Percentiles rank a stretch among this genome's conserved stretches.
phyloP scores from a whole-genome alignment of 2,888 invertebrate species.

The Bellardia bayeri region DNA sequence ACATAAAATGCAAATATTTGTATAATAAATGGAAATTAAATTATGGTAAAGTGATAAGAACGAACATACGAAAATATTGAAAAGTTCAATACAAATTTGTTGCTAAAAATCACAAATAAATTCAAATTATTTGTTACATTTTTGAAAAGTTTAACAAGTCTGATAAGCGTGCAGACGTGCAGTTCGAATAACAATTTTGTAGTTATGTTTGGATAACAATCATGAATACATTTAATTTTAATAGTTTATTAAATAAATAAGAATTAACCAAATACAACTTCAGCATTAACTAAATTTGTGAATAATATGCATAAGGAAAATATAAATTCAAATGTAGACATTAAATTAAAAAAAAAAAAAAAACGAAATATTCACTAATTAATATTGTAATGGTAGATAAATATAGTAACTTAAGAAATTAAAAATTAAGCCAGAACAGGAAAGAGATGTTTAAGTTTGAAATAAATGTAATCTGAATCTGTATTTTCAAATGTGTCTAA shows the following conservation, averaged over 20 bases:
- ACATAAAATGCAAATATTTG: conserved; percentile 42
- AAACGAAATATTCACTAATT: conserved; percentile 1
- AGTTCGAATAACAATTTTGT: background rate
- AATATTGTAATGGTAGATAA: background rate
- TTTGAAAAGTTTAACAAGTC: conserved; percentile 26
- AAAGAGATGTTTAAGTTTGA: conserved; percentile 48
- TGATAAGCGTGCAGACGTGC: conserved; percentile 53
- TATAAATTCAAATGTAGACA: background rate
- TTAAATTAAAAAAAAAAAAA: background rate
- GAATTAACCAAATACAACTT: background rate
- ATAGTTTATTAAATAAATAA: background rate
- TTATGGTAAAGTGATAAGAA: conserved; percentile 17
- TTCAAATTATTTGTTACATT: conserved; percentile 24
- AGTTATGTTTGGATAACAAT: no score
- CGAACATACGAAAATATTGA: conserved; percentile 5
- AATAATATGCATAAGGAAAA: background rate
- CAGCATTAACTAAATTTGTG: background rate
- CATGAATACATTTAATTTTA: no score
- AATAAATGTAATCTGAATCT: conserved; percentile 20
- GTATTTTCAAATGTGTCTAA: background rate
- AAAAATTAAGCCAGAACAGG: conserved; percentile 44
- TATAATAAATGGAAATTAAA: conserved; percentile 20
- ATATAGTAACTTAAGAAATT: conserved; percentile 8
- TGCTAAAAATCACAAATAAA: conserved; percentile 10
- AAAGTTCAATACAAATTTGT: conserved; percentile 9